phyloP scores from a whole-genome alignment of 1,140 invertebrate genomes.

The Diprion similis region DNA sequence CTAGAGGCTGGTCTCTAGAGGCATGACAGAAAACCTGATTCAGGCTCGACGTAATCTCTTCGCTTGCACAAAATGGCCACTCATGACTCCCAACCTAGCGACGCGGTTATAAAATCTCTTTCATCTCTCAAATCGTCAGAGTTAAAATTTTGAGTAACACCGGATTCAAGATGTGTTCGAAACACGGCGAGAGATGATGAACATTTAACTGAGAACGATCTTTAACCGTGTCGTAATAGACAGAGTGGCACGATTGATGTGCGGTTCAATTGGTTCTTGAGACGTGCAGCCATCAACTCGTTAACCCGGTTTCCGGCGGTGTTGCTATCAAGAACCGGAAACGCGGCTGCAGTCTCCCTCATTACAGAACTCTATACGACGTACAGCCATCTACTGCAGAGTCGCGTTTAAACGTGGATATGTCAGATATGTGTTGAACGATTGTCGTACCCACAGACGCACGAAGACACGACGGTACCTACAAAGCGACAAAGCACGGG shows the following conservation, averaged over 20 bases:
- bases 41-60: background rate
- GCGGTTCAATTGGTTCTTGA: constrained; percentile 53
- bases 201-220: no score
- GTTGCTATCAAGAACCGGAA: constrained; percentile 25
- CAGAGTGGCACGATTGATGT: no score
- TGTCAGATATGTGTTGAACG: no score
- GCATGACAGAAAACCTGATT: background rate
- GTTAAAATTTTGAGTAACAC: no score
- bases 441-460: no score
- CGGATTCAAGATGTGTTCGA: background rate
- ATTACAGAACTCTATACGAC: no score
- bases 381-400: no score
- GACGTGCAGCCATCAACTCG: constrained; percentile 38
- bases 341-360: constrained; percentile 4
- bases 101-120: no score
- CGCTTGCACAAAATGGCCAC: background rate
- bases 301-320: constrained; percentile 33
- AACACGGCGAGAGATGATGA: background rate
- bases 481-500: background rate
- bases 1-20: background rate
- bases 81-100: background rate
- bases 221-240: no score
- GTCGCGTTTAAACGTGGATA: no score
- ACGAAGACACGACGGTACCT: no score
- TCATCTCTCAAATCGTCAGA: no score